phyloP scores from a whole-genome alignment of 1,140 invertebrate species.

The Uloborus diversus region DNA sequence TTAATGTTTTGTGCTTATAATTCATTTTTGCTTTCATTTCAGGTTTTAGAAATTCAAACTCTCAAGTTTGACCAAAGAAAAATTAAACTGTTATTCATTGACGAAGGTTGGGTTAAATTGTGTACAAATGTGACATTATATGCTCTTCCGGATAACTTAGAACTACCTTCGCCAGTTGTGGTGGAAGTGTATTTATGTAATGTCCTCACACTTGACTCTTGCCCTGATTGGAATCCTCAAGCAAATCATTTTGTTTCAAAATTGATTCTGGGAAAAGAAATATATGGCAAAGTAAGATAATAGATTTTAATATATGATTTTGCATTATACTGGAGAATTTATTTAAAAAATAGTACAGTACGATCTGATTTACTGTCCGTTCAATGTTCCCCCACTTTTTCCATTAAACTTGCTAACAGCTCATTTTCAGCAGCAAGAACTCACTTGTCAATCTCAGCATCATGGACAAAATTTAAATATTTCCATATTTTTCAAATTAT shows the following conservation, averaged over 20 bases:
- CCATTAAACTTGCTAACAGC: too few species aligned
- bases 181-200: constrained; percentile 39
- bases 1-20: too few species aligned
- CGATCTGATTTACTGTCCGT: too few species aligned
- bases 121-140: background rate
- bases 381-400: too few species aligned
- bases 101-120: constrained; percentile 20
- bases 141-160: background rate
- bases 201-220: constrained; percentile 3
- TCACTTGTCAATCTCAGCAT: too few species aligned
- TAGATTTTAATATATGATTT: background rate
- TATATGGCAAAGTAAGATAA: constrained; percentile 36
- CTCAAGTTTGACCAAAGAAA: too few species aligned
- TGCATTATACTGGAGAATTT: background rate
- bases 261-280: constrained; percentile 26
- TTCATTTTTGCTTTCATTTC: too few species aligned
- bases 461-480: too few species aligned
- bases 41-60: too few species aligned
- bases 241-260: background rate
- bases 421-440: too few species aligned
- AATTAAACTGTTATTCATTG: constrained; percentile 8
- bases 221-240: constrained; percentile 31
- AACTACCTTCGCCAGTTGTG: background rate
- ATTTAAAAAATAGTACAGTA: too few species aligned
- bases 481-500: too few species aligned